A percentile compares a stretch with the other conserved stretches of the same genome.
These are phyloP conservation scores for Helarctos malayanus DNA, from an alignment of 2,797 vertebrate species.

Conservation along the genomic window DNA sequence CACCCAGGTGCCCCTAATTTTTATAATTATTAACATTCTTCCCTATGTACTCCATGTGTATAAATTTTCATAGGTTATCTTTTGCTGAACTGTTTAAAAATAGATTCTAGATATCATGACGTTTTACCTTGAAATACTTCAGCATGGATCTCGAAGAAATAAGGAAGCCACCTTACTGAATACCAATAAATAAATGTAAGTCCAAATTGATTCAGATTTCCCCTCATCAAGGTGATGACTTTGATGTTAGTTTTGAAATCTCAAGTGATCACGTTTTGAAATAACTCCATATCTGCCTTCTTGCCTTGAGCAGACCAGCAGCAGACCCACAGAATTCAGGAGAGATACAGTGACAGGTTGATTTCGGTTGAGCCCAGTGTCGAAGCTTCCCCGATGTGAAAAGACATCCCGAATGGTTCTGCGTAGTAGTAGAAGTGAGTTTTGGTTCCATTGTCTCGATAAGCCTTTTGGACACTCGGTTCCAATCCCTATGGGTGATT, in stretches of 20 bases:
- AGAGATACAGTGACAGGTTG: not conserved
- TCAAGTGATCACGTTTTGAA: not conserved
- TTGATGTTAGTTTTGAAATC: conserved; percentile 38
- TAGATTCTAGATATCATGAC: not conserved
- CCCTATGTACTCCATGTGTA: not conserved
- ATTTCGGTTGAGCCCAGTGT: not conserved
- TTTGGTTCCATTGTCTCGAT: not conserved
- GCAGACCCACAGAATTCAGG: not conserved
- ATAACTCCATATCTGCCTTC: not conserved
- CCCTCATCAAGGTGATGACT: not conserved
- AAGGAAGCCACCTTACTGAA: not conserved
- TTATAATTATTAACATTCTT: conserved; percentile 11
- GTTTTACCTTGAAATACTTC: not conserved
- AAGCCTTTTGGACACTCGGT: not conserved
- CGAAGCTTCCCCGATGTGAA: not conserved
- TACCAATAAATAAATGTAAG: not conserved
- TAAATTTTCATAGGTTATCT: not conserved
- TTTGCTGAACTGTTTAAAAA: conserved; percentile 12
- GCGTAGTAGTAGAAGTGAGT: not conserved
- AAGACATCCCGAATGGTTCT: not conserved
- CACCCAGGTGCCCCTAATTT: not conserved
- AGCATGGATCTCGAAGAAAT: conserved; percentile 1
- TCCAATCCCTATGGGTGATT: not conserved
- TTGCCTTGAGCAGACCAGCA: not conserved
- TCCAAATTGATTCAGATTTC: not conserved